Evolutionary conservation across 1,140 invertebrate genomes (phyloP).

Genomic region (Cardiocondyla obscurior): DNA sequence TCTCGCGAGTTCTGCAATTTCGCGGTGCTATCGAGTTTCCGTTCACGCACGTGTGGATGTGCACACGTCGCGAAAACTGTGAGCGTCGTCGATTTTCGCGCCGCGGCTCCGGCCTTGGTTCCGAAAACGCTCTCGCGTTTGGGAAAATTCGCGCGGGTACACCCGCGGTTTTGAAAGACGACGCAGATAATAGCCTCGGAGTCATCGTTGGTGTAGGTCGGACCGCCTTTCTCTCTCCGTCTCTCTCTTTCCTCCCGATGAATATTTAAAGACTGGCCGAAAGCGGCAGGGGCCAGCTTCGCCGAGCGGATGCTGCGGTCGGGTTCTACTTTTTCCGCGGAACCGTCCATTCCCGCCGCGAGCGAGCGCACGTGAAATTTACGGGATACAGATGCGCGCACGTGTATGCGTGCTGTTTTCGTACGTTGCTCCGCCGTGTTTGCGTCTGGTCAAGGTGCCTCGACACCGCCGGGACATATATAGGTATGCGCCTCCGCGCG

Average conservation of each 20-base stretch:
- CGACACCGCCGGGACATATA: constrained; percentile 42
- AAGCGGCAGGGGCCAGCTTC: background rate
- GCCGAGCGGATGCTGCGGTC: background rate
- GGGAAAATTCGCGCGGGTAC: background rate
- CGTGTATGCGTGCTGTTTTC: constrained; percentile 20
- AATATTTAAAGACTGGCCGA: constrained; percentile 16
- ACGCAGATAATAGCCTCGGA: background rate
- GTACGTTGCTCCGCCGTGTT: constrained; percentile 70
- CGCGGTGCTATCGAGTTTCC: constrained; percentile 20
- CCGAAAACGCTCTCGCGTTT: background rate
- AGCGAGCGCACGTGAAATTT: constrained; percentile 29
- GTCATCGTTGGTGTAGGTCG: constrained; percentile 58
- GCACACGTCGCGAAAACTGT: constrained; percentile 20
- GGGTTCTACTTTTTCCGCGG: background rate
- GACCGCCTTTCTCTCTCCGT: background rate
- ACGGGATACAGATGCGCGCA: constrained; percentile 21
- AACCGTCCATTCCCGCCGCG: background rate
- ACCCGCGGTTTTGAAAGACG: constrained; percentile 42
- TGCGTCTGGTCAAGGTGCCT: constrained; percentile 75
- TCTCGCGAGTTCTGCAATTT: background rate
- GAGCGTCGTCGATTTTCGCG: constrained; percentile 37
- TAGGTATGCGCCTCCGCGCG: background rate
- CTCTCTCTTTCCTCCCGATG: background rate
- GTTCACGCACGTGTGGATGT: background rate
- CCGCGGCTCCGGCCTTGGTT: constrained; percentile 31